Base-by-base conservation (phyloP, 2,113 vertebrate genomes). In the Apteryx mantelli region DNA sequence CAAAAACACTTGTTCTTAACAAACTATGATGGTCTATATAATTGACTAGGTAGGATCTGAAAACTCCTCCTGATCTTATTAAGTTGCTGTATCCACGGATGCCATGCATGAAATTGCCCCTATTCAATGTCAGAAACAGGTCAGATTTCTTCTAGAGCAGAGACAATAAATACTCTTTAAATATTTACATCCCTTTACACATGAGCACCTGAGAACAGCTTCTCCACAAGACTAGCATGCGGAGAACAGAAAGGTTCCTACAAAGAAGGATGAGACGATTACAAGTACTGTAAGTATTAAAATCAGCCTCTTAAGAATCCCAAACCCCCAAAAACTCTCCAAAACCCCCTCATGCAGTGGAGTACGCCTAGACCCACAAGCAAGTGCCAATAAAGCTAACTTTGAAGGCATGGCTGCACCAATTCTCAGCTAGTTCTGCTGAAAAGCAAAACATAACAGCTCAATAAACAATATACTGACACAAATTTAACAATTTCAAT, bases 131-230 rank as follows among this genome's bases (percentile, higher is more conserved):
- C 69, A 85, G 50, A 87, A 92, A 89, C 0, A 61, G 81, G 24
- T 84, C 77, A 89, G 32, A 80, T 95, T 89, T 91, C 91, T 91
- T 84, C n/a, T 10, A 40, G 15, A 84, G 64, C 44, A 91, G 26
- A 95, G 30, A 83, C 50, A 90, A 90, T 8, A 86, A 50, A 70
- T 18, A 50, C 26, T 91, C 64, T 89, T 97, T 32, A 95, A 96
- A 91, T 32, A 95, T 94, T 95, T 75, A 94, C 78, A 71, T 19
- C 64, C 22, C 10, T 4, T 36, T 84, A 74, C 28, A 74, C 14
- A n/a, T 4, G 2, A 86, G 28, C 61, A 87, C 38, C 14, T 32
- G 56, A 84, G 69, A 94, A 83, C 1, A 61, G 28, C 16, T 64
- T 79, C 65, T 91, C 60, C 7, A 28, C 0, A 5, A 53, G 6